Conservation (phyloP, 2,888 invertebrate species). For the Cataglyphis livida region DNA sequence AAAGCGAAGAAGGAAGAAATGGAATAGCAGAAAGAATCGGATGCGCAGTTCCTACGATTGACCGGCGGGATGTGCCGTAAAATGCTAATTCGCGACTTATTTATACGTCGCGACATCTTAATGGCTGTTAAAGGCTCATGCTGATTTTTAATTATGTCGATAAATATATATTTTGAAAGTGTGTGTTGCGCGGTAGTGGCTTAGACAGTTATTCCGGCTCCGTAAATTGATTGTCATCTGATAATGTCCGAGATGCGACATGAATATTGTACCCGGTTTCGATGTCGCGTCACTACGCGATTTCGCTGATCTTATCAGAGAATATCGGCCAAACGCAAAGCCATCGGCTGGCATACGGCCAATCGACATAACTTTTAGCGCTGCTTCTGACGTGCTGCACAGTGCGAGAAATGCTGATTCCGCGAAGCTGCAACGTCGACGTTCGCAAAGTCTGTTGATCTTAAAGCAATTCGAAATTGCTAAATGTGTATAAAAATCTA, state of each 20-base stretch:
- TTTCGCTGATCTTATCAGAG: slow-evolving; percentile 54
- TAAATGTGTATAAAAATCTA: background rate
- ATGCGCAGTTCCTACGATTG: slow-evolving; percentile 22
- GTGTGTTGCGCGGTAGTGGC: slow-evolving; percentile 9
- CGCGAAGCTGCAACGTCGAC: slow-evolving; percentile 17
- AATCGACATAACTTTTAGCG: slow-evolving; percentile 54
- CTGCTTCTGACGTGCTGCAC: slow-evolving; percentile 46
- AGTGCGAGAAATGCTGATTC: slow-evolving; percentile 28
- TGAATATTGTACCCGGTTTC: slow-evolving; percentile 41
- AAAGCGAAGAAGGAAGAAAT: background rate
- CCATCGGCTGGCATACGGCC: slow-evolving; percentile 41
- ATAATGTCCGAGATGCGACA: background rate
- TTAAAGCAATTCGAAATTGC: background rate
- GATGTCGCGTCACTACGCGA: slow-evolving; percentile 35
- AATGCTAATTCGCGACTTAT: slow-evolving; percentile 57
- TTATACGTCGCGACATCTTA: slow-evolving; percentile 39
- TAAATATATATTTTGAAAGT: slow-evolving; percentile 30
- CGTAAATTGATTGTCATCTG: slow-evolving; percentile 42
- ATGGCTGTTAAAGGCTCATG: slow-evolving; percentile 41
- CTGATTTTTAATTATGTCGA: slow-evolving; percentile 53
- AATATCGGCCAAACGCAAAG: slow-evolving; percentile 39
- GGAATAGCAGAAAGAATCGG: slow-evolving; percentile 1
- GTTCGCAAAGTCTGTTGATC: background rate
- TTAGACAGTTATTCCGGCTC: slow-evolving; percentile 1
- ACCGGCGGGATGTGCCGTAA: slow-evolving; percentile 36